Conservation (phyloP, 2,113 vertebrate species). For the Mesocricetus auratus region DNA sequence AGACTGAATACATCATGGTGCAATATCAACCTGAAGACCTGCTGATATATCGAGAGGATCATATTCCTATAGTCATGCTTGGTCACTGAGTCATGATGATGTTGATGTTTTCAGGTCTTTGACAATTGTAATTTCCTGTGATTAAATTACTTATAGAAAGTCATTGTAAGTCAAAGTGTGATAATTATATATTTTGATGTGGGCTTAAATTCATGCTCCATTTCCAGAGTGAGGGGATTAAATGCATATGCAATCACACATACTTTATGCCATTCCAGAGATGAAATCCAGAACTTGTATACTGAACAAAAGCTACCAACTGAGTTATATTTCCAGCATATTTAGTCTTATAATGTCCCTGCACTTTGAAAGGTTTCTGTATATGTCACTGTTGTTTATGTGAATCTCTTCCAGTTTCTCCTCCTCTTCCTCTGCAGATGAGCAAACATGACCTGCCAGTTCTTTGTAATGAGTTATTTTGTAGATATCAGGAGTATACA, state of each 20-base stretch:
- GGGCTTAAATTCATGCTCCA: neutral
- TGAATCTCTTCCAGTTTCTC: too few relatives aligned
- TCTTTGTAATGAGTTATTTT: too few relatives aligned
- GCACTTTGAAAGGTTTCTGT: too few relatives aligned
- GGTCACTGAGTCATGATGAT: too few relatives aligned
- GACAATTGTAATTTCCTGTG: neutral
- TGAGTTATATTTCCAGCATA: too few relatives aligned
- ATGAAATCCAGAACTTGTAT: neutral
- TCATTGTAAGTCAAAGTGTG: neutral
- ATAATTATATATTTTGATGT: neutral
- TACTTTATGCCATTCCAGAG: fast-evolving
- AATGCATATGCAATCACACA: neutral
- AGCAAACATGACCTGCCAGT: too few relatives aligned
- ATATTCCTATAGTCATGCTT: neutral
- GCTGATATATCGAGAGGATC: neutral
- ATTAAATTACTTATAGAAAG: neutral
- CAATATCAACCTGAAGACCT: neutral
- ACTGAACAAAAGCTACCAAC: too few relatives aligned
- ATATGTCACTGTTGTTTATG: too few relatives aligned
- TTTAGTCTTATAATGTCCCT: too few relatives aligned
- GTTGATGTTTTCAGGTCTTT: neutral
- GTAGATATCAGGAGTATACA: too few relatives aligned
- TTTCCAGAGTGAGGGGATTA: neutral
- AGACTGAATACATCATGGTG: neutral
- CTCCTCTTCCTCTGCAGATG: too few relatives aligned